These are phyloP conservation scores for Cavia aperea DNA, from an alignment of 2,113 vertebrate genomes.

Conservation along the genomic window DNA sequence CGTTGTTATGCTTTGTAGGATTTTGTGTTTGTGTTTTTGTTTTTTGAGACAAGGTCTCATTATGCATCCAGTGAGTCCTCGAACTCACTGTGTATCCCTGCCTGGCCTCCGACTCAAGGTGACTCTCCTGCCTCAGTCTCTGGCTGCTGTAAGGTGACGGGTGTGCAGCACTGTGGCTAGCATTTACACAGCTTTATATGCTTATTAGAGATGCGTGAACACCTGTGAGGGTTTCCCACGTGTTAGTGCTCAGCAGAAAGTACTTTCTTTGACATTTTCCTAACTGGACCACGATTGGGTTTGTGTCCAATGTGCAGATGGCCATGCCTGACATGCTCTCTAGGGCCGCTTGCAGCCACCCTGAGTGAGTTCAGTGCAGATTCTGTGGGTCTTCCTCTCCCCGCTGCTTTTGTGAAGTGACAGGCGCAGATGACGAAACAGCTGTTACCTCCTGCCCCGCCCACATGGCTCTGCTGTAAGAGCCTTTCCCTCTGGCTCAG, in stretches of 20 bases:
- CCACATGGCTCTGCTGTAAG: rapidly evolving
- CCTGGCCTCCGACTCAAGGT: neutral
- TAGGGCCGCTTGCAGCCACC: rapidly evolving
- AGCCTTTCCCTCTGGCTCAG: neutral
- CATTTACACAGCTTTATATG: neutral
- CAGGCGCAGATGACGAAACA: too few relatives aligned
- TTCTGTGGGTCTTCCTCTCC: neutral
- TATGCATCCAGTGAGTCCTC: neutral
- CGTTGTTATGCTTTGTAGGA: rapidly evolving
- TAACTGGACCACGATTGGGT: neutral
- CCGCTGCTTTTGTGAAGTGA: neutral
- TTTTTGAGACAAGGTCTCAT: neutral
- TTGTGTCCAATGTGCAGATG: too few relatives aligned
- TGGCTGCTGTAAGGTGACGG: neutral
- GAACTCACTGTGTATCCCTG: neutral
- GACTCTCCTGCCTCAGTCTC: neutral
- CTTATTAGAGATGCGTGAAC: too few relatives aligned
- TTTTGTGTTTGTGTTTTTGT: neutral
- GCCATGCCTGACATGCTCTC: rapidly evolving
- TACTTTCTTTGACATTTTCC: neutral
- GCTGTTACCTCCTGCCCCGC: rapidly evolving
- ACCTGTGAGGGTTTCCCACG: too few relatives aligned
- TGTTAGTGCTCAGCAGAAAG: too few relatives aligned
- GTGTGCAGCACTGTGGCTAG: neutral
- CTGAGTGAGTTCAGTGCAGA: rapidly evolving